These are phyloP conservation scores for Stenodera caucasica DNA, from an alignment of 2,888 invertebrate genomes.

Conservation along the genomic window DNA sequence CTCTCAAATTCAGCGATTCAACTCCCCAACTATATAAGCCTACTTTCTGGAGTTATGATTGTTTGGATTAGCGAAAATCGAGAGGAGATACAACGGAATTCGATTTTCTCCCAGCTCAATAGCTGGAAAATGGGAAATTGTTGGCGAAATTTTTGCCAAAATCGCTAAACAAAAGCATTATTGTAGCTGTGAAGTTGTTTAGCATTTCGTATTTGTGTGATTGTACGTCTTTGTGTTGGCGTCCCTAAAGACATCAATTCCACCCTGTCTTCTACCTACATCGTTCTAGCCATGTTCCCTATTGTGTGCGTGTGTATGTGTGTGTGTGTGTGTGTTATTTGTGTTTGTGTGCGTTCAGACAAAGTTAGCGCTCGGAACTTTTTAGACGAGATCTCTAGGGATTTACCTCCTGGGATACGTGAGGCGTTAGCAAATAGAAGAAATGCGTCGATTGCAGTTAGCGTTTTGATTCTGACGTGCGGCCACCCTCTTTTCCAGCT, in stretches of 20 bases:
- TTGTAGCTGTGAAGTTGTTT: conserved; percentile 35
- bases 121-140: too few species aligned
- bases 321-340: conserved; percentile 43
- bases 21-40: too few species aligned
- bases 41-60: too few species aligned
- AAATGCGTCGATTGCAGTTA: conserved; percentile 35
- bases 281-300: conserved; percentile 29
- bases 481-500: too few species aligned
- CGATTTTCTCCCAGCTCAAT: too few species aligned
- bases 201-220: conserved; percentile 22
- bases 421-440: conserved; percentile 51
- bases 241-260: conserved; percentile 27
- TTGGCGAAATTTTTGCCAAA: too few species aligned
- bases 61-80: too few species aligned
- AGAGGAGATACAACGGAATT: too few species aligned
- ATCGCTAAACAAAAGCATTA: not conserved
- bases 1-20: too few species aligned
- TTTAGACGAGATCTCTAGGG: conserved; percentile 48
- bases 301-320: conserved; percentile 40
- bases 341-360: conserved; percentile 49
- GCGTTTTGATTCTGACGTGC: not conserved
- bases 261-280: conserved; percentile 25
- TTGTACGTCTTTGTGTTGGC: not conserved
- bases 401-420: conserved; percentile 49
- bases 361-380: conserved; percentile 51